phyloP scores from a whole-genome alignment of 2,888 invertebrate species.

The Iphiclides podalirius region DNA sequence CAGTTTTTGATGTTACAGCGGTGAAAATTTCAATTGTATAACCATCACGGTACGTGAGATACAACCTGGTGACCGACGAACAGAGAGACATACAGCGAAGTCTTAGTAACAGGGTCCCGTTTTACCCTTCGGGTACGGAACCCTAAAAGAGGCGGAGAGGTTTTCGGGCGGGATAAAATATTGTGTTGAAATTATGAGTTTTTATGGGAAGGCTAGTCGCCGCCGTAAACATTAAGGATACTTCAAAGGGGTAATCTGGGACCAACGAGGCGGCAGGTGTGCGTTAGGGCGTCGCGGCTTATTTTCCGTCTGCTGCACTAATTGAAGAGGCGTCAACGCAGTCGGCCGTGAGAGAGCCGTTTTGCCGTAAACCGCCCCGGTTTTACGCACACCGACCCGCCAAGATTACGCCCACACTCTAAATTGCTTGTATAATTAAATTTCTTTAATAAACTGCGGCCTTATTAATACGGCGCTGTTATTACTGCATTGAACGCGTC shows the following conservation, averaged over 20 bases:
- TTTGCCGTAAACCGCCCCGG: slow-evolving; percentile 23
- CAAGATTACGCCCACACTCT: not conserved
- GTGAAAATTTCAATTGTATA: no score
- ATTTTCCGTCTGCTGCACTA: slow-evolving; percentile 61
- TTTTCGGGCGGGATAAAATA: not conserved
- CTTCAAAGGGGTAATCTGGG: slow-evolving; percentile 23
- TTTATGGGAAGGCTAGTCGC: not conserved
- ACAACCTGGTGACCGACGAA: no score
- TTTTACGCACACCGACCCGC: slow-evolving; percentile 16
- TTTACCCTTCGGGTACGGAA: no score
- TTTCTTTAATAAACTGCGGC: not conserved
- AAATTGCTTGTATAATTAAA: slow-evolving; percentile 19
- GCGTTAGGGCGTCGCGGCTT: slow-evolving; percentile 35
- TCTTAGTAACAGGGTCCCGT: no score
- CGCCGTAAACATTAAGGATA: slow-evolving; percentile 11
- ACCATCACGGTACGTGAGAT: no score
- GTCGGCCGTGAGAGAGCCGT: slow-evolving; percentile 35
- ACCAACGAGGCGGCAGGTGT: slow-evolving; percentile 21
- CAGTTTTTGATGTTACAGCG: no score
- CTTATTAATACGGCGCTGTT: no score
- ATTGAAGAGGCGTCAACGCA: slow-evolving; percentile 44
- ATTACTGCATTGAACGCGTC: no score
- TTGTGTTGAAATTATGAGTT: not conserved
- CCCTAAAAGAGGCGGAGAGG: not conserved
- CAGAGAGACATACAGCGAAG: no score